Percentiles rank a stretch among this genome's conserved stretches.
These are phyloP conservation scores for Criorhina ranunculi DNA, from an alignment of 2,888 invertebrate genomes.

Conservation along the genomic window DNA sequence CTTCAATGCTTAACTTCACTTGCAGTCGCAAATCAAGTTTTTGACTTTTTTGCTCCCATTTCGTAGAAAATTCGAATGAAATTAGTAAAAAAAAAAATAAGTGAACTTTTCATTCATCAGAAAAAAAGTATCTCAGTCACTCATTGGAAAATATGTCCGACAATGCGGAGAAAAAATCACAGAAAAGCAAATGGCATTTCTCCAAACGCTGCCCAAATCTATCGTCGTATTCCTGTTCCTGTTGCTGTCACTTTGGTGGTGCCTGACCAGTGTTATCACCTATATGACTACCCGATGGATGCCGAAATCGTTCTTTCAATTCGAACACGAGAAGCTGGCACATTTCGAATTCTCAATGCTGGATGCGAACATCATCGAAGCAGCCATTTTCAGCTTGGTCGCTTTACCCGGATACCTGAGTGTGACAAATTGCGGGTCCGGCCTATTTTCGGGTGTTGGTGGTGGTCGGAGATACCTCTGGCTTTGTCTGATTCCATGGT, in stretches of 20 bases:
- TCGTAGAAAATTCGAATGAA: too few relatives aligned
- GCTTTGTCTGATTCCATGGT: constrained; percentile 79
- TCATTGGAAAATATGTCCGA: constrained; percentile 35
- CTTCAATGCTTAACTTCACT: background rate
- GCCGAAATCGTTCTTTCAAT: constrained; percentile 77
- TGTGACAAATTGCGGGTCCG: constrained; percentile 53
- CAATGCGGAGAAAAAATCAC: constrained; percentile 17
- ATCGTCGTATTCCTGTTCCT: constrained; percentile 75
- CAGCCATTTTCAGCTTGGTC: constrained; percentile 76
- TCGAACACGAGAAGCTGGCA: constrained; percentile 51
- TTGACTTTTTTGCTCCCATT: constrained; percentile 1
- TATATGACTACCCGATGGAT: constrained; percentile 75
- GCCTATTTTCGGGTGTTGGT: constrained; percentile 59
- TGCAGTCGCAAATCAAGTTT: background rate
- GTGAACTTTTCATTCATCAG: background rate
- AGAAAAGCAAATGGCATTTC: constrained; percentile 23
- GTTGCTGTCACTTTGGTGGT: constrained; percentile 77
- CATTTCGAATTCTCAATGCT: constrained; percentile 23
- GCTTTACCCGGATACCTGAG: constrained; percentile 78
- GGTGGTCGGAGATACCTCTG: constrained; percentile 77
- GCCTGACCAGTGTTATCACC: constrained; percentile 66
- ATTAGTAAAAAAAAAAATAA: background rate
- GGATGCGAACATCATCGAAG: constrained; percentile 68
- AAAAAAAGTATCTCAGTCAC: constrained; percentile 13
- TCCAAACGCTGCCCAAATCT: constrained; percentile 18